Conservation (phyloP, 1,140 invertebrate species). For the Drosophila aff. region DNA sequence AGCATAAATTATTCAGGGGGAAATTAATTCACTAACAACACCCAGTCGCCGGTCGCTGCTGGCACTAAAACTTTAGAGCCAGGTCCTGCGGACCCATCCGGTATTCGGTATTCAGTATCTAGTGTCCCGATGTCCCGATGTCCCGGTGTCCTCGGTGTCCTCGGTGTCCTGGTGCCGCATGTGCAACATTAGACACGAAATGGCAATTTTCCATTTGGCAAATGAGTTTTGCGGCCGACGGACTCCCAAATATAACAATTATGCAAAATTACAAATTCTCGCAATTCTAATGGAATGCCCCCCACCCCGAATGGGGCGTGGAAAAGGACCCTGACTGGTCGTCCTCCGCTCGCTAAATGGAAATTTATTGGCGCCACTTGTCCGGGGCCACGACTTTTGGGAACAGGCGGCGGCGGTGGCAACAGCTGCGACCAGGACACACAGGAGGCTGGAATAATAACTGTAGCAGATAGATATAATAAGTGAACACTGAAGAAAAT, state of each 20-base stretch:
- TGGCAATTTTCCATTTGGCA: slow-evolving; percentile 84
- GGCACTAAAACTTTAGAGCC: slow-evolving; percentile 70
- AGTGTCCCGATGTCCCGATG: slow-evolving; percentile 5
- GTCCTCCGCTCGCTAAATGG: slow-evolving; percentile 64
- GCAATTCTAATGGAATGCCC: slow-evolving; percentile 81
- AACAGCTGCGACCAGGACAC: slow-evolving; percentile 40
- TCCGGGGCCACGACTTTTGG: slow-evolving; percentile 42
- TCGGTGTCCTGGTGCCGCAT: slow-evolving; percentile 51
- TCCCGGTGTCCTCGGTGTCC: slow-evolving; percentile 1
- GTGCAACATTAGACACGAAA: slow-evolving; percentile 82
- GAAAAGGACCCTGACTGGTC: slow-evolving; percentile 7
- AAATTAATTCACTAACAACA: slow-evolving; percentile 84
- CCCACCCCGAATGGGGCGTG: slow-evolving; percentile 1
- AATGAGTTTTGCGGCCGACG: slow-evolving; percentile 84
- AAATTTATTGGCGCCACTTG: slow-evolving; percentile 79
- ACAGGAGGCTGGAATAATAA: slow-evolving; percentile 22
- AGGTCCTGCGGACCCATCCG: slow-evolving; percentile 10
- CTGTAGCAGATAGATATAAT: neutral
- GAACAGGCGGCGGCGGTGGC: slow-evolving; percentile 33
- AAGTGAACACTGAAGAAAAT: neutral
- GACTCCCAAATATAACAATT: slow-evolving; percentile 84
- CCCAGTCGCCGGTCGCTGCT: slow-evolving; percentile 51
- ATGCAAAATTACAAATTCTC: slow-evolving; percentile 85
- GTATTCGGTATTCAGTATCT: slow-evolving; percentile 4
- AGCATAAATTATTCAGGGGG: slow-evolving; percentile 82